Percentiles rank a stretch among this genome's conserved stretches.
Evolutionary conservation across 2,113 vertebrate genomes (phyloP).

Genomic region (Megaptera novaeangliae): DNA sequence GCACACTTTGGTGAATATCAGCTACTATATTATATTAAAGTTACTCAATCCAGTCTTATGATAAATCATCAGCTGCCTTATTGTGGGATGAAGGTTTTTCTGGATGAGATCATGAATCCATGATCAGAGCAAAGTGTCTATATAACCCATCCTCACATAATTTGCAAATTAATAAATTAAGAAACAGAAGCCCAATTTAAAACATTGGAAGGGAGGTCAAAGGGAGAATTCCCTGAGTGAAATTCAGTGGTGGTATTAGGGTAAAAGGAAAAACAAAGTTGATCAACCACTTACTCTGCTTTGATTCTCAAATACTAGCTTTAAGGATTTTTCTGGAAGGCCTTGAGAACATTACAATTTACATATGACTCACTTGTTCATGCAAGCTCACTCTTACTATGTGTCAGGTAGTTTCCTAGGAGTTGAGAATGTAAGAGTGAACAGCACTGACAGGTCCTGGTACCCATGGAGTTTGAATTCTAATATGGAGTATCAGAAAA

Average conservation of each 20-base stretch:
- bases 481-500: neutral
- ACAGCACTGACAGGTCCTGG: neutral
- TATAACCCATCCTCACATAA: neutral
- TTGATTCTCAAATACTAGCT: neutral
- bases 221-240: neutral
- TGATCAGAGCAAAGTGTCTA: neutral
- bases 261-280: neutral
- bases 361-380: neutral
- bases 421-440: neutral
- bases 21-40: neutral
- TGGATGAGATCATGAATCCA: neutral
- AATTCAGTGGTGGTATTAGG: neutral
- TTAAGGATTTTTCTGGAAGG: neutral
- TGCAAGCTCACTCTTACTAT: neutral
- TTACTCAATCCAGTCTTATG: neutral
- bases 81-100: neutral
- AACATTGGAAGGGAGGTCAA: neutral
- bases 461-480: neutral
- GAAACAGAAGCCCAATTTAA: neutral
- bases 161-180: neutral
- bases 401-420: neutral
- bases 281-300: neutral
- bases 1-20: neutral
- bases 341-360: neutral
- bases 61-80: neutral